phyloP scores from a whole-genome alignment of 2,888 invertebrate genomes.

The Boloria selene region DNA sequence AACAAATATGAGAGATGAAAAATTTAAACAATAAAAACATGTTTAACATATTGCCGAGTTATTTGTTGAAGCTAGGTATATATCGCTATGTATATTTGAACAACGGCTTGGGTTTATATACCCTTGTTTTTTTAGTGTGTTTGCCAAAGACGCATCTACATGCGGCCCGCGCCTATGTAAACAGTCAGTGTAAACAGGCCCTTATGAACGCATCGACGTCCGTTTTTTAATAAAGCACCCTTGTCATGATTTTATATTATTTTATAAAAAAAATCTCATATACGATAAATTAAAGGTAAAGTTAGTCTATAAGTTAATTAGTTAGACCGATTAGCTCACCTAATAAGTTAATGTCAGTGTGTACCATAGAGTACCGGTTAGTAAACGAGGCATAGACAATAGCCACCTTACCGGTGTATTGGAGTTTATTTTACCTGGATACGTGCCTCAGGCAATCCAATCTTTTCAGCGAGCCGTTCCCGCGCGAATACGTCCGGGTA shows the following conservation, averaged over 20 bases:
- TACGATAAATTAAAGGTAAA: background rate
- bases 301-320: slow-evolving; percentile 1
- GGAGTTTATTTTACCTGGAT: slow-evolving; percentile 95
- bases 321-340: background rate
- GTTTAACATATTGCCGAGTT: slow-evolving; percentile 53
- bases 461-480: slow-evolving; percentile 97
- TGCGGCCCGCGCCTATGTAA: slow-evolving; percentile 72
- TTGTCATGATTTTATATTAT: slow-evolving; percentile 54
- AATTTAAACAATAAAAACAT: slow-evolving; percentile 60
- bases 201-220: slow-evolving; percentile 69
- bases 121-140: slow-evolving; percentile 81
- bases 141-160: slow-evolving; percentile 79
- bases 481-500: slow-evolving; percentile 98
- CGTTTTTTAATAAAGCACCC: slow-evolving; percentile 63
- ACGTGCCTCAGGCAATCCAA: slow-evolving; percentile 99
- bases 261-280: slow-evolving; percentile 45
- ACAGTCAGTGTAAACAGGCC: slow-evolving; percentile 74
- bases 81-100: slow-evolving; percentile 44
- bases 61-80: slow-evolving; percentile 58
- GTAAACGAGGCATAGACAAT: slow-evolving; percentile 45
- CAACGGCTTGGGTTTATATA: slow-evolving; percentile 52
- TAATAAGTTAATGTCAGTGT: slow-evolving; percentile 8
- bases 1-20: slow-evolving; percentile 53
- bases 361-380: slow-evolving; percentile 29
- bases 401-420: slow-evolving; percentile 73